Evolutionary conservation across 2,797 vertebrate species (phyloP), one percentile per base, ranked within the genome.

Genomic region (Catamblyrhynchus diadema): DNA sequence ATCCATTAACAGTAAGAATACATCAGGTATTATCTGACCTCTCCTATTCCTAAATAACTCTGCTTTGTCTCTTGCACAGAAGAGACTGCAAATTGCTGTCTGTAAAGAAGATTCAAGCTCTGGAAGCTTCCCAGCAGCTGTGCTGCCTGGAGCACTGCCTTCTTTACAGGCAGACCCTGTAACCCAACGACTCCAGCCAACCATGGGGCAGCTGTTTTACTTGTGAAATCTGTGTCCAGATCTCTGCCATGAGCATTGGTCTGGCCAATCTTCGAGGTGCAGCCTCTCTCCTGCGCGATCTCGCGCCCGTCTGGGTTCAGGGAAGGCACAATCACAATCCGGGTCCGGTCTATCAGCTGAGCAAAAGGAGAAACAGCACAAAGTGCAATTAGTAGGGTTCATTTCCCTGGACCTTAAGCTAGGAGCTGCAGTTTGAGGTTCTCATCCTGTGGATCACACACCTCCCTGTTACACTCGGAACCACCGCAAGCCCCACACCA

Each of bases 221-320:
- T 98, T 95, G 98, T 98, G 95, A 99, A 99, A 95, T 99, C 99
- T 4, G 97, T 98, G 97, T 99, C 99, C 95, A 99, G 98, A 70
- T 99, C 99, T 96, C 98, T 99, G 94, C 98, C 98, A 0, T 95
- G 98, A 53, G 97, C 96, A 5, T 99, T 99, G 77, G 96, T 97
- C 81, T 97, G 95, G 73, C 99, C 99, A 14, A 70, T 95, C 42
- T 88, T 98, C 1, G 99, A 99, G 1, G 96, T 97, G 96, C 99
- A 99, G 90, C 99, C 98, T 72, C 98, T 98, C 96, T 99, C 99
- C 75, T 98, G 97, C 2, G 99, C 99, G 74, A 97, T 86, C 90
- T 99, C 99, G 10, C 99, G 98, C 9, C 99, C 99, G 2, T 99
- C 99, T 7, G 99, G 99, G 95, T 99, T 99, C 89, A 99, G 98